These are phyloP conservation scores for Erithacus rubecula DNA, from an alignment of 2,797 vertebrate species.

Conservation along the genomic window DNA sequence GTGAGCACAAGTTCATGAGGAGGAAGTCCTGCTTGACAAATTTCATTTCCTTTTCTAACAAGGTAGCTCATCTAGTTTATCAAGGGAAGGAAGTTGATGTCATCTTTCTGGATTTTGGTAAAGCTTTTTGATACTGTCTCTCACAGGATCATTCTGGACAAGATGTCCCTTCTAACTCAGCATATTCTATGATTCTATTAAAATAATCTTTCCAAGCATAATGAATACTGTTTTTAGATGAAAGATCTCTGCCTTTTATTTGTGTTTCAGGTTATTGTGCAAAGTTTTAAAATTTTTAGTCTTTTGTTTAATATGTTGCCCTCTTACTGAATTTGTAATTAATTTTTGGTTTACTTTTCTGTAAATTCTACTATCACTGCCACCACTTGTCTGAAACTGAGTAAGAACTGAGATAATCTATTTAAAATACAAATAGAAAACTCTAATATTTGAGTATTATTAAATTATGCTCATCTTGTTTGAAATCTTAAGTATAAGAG, in stretches of 20 bases:
- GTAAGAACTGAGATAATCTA: background rate
- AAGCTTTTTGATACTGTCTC: background rate
- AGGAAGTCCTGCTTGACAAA: background rate
- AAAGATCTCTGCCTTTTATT: background rate
- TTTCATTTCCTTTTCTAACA: background rate
- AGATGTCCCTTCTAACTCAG: background rate
- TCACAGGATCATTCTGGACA: background rate
- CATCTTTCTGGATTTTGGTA: background rate
- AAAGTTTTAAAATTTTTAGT: background rate
- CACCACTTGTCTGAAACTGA: background rate
- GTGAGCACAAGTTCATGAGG: background rate
- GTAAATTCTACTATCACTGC: background rate
- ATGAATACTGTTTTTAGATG: background rate
- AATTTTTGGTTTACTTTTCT: background rate
- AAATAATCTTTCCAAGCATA: background rate
- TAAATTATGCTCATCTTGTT: background rate
- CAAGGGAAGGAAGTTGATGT: background rate
- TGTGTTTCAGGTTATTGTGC: background rate
- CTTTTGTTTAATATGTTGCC: background rate
- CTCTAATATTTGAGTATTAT: background rate
- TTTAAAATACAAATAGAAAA: background rate
- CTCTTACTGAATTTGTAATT: background rate
- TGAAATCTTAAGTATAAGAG: background rate
- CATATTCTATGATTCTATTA: background rate
- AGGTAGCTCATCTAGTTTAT: background rate